phyloP scores from a whole-genome alignment of 1,140 invertebrate genomes.

The Planococcus citri region DNA sequence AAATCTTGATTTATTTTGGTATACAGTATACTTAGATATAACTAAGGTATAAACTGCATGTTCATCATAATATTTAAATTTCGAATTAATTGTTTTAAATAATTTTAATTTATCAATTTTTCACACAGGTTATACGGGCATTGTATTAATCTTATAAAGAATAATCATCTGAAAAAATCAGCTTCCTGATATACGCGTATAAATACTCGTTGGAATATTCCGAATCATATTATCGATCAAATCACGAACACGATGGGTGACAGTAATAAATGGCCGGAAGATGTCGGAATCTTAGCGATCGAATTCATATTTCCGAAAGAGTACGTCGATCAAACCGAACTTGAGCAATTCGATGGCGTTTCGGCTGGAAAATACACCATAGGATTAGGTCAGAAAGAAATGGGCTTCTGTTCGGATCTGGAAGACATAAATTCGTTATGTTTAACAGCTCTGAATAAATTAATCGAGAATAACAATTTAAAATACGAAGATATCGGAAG shows the following conservation, averaged over 20 bases:
- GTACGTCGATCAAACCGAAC: slow-evolving; percentile 83
- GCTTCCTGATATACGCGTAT: too few species aligned
- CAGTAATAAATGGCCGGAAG: slow-evolving; percentile 54
- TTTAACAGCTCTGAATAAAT: slow-evolving; percentile 75
- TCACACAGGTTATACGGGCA: background rate
- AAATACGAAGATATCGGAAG: slow-evolving; percentile 70
- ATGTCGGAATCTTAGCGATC: slow-evolving; percentile 89
- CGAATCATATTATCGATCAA: background rate
- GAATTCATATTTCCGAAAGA: slow-evolving; percentile 86
- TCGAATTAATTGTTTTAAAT: background rate
- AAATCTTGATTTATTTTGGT: too few species aligned
- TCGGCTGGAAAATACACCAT: slow-evolving; percentile 88
- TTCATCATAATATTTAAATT: too few species aligned
- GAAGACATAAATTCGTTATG: slow-evolving; percentile 96
- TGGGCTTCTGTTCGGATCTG: slow-evolving; percentile 92
- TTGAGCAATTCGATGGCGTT: slow-evolving; percentile 80
- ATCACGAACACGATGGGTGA: background rate
- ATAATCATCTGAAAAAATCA: background rate
- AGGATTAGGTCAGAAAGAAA: slow-evolving; percentile 84
- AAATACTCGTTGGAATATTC: background rate
- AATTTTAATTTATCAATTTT: background rate
- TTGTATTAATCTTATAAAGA: background rate
- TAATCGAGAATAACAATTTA: slow-evolving; percentile 62
- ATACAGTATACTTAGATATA: too few species aligned
- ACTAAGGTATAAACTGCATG: too few species aligned